Base-by-base conservation (phyloP, 2,888 invertebrate species). In the Leptinotarsa peninsularis region DNA sequence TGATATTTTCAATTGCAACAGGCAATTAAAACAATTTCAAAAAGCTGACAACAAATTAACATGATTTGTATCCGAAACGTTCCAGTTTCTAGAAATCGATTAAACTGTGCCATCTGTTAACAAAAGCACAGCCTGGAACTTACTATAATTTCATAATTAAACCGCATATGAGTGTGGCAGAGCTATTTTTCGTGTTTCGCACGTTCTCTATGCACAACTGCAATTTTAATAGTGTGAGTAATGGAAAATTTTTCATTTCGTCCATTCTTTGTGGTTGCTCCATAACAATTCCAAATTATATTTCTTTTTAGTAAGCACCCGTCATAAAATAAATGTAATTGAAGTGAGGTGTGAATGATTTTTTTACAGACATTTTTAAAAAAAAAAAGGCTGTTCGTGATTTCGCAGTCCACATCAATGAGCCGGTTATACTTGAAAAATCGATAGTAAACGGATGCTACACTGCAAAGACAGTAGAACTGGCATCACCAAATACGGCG, bases 81-180 rank as follows among this genome's bases (percentile, higher is more conserved):
- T 63, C 43, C 33, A 63, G 63, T 63, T 63, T 21, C 17, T 43
- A n/a, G 63, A 43, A 63, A 63, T 63, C 63, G 63, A 63, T 63
- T 14, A 7, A 63, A 63, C 33, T 43, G 63, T 63, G 43, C 33
- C 63, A 63, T 63, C 63, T 43, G 63, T 33, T 63, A 63, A 63
- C 33, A 33, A 63, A 63, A 43, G 33, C 63, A n/a, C 63, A 58
- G 63, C 33, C 43, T 33, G 27, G 18, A 63, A 63, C 63, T 63
- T 63, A 63, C 33, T n/a, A 63, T 33, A 33, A 63, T 63, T 63
- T 63, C 33, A 63, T 63, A 63, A 63, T 63, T 63, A 33, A 63
- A 63, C 63, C 63, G 18, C 63, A 43, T 27, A 63, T 63, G 63
- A 63, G n/a, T 43, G 43, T 63, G 17, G 63, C 33, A 10, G n/a